Conservation (phyloP, 1,140 invertebrate genomes). For the Platyscapa corneri region DNA sequence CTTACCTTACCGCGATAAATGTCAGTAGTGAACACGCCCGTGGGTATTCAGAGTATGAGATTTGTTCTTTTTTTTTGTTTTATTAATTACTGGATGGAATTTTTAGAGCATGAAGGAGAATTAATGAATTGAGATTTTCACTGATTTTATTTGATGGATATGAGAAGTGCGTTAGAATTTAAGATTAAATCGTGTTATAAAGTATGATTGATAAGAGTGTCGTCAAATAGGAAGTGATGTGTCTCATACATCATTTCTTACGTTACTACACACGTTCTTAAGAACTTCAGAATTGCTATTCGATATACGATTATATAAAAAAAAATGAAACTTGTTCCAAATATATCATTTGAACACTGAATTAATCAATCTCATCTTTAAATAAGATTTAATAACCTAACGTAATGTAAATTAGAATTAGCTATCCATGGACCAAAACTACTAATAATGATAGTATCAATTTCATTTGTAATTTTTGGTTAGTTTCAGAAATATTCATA, state of each 20-base stretch:
- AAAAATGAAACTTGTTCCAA: background rate
- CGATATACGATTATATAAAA: background rate
- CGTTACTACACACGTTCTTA: background rate
- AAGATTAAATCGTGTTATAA: background rate
- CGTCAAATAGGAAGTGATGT: slow-evolving; percentile 8
- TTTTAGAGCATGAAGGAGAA: background rate
- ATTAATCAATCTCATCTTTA: background rate
- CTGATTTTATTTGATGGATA: slow-evolving; percentile 21
- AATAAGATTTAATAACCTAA: background rate
- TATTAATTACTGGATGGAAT: background rate
- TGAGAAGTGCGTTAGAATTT: slow-evolving; percentile 8
- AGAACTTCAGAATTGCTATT: background rate
- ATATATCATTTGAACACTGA: no score
- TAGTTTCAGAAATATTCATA: no score
- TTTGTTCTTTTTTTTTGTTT: background rate
- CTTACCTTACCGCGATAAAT: slow-evolving; percentile 17
- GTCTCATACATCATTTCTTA: slow-evolving; percentile 20
- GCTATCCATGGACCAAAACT: background rate
- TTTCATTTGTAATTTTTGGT: no score
- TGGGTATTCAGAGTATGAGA: background rate
- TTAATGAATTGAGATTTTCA: slow-evolving; percentile 10
- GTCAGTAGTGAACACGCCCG: background rate
- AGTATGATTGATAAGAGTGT: slow-evolving; percentile 16
- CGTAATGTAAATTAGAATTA: background rate
- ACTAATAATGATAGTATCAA: background rate